Conservation (phyloP, 2,113 vertebrate species). For the Nycticryphes semicollaris region DNA sequence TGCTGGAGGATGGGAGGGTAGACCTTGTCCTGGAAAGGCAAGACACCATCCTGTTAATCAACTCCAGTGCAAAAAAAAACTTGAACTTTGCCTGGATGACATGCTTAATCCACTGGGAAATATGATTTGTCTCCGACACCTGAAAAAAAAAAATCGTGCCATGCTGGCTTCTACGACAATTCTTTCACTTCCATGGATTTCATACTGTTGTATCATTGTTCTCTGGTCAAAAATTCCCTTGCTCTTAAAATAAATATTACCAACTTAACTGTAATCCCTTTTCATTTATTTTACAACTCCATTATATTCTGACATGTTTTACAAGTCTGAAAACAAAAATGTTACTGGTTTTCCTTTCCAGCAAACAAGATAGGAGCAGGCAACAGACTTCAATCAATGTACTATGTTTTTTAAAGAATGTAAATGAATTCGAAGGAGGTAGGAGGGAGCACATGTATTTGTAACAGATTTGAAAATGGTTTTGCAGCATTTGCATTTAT, state of each 20-base stretch:
- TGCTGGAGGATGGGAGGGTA: background rate
- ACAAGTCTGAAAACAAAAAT: conserved; percentile 16
- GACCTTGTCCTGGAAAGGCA: background rate
- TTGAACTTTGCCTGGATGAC: background rate
- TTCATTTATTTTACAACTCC: background rate
- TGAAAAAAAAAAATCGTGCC: background rate
- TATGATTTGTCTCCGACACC: background rate
- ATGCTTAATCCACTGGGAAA: background rate
- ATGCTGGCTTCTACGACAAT: background rate
- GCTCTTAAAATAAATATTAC: background rate
- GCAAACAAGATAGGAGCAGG: background rate
- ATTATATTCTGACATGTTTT: conserved; percentile 4
- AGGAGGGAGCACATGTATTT: background rate
- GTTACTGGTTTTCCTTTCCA: background rate
- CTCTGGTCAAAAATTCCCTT: background rate
- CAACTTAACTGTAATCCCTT: background rate
- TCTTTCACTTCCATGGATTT: background rate
- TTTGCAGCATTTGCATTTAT: background rate
- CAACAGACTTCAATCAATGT: conserved; percentile 2
- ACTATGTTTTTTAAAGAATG: background rate
- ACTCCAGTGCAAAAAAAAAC: background rate
- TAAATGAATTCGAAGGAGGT: conserved; percentile 32
- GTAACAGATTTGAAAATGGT: background rate
- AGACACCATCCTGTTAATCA: background rate
- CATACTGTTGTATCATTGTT: background rate